phyloP scores from a whole-genome alignment of 1,140 invertebrate genomes.

The Anoplophora glabripennis region DNA sequence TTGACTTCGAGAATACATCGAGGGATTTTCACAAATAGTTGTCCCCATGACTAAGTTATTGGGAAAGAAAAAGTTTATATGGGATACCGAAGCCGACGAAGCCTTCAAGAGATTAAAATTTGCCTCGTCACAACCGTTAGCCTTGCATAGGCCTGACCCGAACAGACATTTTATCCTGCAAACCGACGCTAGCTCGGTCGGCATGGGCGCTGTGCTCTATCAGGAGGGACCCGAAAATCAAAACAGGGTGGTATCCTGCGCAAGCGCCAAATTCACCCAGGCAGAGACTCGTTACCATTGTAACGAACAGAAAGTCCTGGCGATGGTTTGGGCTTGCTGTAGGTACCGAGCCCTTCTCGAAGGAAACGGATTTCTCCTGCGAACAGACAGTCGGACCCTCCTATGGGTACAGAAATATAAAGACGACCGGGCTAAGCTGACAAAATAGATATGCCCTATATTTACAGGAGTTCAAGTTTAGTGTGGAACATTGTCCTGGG shows the following conservation, averaged over 20 bases:
- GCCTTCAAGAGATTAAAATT: conserved; percentile 27
- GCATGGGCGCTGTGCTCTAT: conserved; percentile 20
- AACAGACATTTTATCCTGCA: conserved; percentile 8
- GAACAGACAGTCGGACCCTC: too few species aligned
- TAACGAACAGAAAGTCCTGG: neutral
- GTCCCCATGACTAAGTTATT: conserved; percentile 25
- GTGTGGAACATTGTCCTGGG: too few species aligned
- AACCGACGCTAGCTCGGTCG: conserved; percentile 12
- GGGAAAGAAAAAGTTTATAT: conserved; percentile 20
- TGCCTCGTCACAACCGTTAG: neutral
- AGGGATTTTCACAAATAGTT: conserved; percentile 5
- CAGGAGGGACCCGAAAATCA: neutral
- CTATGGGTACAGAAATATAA: too few species aligned
- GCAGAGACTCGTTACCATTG: conserved; percentile 3
- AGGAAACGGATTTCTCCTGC: too few species aligned
- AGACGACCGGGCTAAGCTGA: too few species aligned
- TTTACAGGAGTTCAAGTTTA: too few species aligned
- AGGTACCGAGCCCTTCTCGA: too few species aligned
- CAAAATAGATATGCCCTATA: too few species aligned
- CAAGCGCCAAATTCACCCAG: conserved; percentile 13
- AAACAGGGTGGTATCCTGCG: conserved; percentile 9
- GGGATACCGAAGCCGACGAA: conserved; percentile 4
- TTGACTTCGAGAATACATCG: conserved; percentile 38
- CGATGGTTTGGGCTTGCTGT: too few species aligned
- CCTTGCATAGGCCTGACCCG: conserved; percentile 11